Percentiles rank a stretch among this genome's conserved stretches.
These are phyloP conservation scores for Philhelius pedissequus DNA, from an alignment of 2,888 invertebrate genomes.

Conservation along the genomic window DNA sequence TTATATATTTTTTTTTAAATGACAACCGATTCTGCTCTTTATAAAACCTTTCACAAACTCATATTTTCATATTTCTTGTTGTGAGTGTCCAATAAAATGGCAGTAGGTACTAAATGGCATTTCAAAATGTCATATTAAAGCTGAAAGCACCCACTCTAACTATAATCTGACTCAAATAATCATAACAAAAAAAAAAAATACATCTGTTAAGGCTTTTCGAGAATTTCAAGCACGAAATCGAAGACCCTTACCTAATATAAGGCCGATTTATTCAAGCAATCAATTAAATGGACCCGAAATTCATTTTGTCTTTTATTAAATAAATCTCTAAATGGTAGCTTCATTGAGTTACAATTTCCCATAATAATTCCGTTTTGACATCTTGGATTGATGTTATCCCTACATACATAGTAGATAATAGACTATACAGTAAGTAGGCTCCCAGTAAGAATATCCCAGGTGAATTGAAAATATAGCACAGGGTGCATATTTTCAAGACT, in stretches of 20 bases:
- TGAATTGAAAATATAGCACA: not conserved
- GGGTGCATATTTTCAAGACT: not conserved
- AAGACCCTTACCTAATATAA: constrained; percentile 19
- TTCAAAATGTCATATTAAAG: constrained; percentile 6
- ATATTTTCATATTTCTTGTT: not conserved
- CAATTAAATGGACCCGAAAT: constrained; percentile 6
- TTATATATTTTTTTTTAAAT: not conserved
- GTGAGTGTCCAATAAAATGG: not conserved
- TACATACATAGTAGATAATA: not conserved
- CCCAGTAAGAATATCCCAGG: not conserved
- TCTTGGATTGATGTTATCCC: not conserved
- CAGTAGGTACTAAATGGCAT: not conserved
- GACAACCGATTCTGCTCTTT: not conserved
- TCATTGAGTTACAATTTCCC: not conserved
- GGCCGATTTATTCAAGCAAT: not conserved
- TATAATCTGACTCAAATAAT: constrained; percentile 20
- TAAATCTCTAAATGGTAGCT: not conserved
- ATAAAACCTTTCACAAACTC: not conserved
- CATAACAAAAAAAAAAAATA: not conserved
- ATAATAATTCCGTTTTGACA: constrained; percentile 1
- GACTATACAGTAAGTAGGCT: not conserved
- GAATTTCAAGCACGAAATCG: constrained; percentile 5
- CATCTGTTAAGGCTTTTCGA: not conserved
- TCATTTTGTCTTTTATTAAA: not conserved
- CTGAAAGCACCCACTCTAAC: not conserved